phyloP scores from a whole-genome alignment of 2,888 invertebrate species.

The Eurytoma californica region DNA sequence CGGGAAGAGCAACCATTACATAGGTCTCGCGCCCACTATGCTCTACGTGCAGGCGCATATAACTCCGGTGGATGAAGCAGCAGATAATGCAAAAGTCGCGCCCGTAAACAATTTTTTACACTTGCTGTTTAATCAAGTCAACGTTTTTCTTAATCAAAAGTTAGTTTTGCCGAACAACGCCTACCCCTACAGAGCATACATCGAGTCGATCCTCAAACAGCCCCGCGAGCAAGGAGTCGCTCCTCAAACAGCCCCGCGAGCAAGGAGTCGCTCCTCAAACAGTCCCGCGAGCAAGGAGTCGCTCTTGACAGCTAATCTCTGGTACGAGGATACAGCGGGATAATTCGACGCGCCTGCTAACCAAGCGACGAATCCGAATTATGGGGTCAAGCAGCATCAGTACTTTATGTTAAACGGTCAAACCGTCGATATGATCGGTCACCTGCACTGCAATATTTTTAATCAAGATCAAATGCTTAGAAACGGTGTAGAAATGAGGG shows the following conservation, averaged over 20 bases:
- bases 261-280: background rate
- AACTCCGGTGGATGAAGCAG: background rate
- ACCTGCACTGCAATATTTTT: too few relatives aligned
- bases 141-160: too few relatives aligned
- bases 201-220: background rate
- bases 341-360: too few relatives aligned
- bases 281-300: background rate
- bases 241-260: background rate
- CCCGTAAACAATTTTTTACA: constrained; percentile 59
- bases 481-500: too few relatives aligned
- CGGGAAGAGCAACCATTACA: constrained; percentile 59
- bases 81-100: constrained; percentile 34
- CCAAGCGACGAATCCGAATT: too few relatives aligned
- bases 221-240: background rate
- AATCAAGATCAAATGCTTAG: too few relatives aligned
- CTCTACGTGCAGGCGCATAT: constrained; percentile 22
- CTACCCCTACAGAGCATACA: background rate
- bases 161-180: too few relatives aligned
- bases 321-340: background rate
- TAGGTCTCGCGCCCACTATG: constrained; percentile 61
- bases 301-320: background rate
- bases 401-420: too few relatives aligned
- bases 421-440: too few relatives aligned
- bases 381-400: too few relatives aligned
- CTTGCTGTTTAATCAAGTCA: too few relatives aligned